Evolutionary conservation across 37 sponge, comb jelly and placozoan genomes (phyloP), one percentile per base, ranked within the genome.

Genomic region (Ephydatia muelleri): DNA sequence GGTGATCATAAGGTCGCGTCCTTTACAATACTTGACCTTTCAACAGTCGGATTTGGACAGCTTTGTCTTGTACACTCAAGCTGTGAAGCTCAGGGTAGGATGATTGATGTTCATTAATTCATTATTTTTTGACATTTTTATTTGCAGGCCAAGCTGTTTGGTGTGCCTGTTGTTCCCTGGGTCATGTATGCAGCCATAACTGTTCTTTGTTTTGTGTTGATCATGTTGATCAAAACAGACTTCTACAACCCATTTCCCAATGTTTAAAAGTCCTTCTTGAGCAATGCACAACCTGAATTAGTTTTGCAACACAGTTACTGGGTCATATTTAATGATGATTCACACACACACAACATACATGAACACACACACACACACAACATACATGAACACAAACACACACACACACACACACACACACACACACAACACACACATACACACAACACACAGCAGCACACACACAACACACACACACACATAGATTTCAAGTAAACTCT

Each of bases 161-260:
- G 93, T 73, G 67, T 92, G 31, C 93, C 93, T 27, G 73, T 92
- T 26, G 67, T 83, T 75, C 93, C 93, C 0, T 92, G 93, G 93
- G 19, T 85, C 70, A 67, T 82, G 40, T 92, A 87, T 70, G 47
- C 64, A 8, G 75, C 57, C 16, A 21, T 21, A 57, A 21, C 19
- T 11, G 9, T 57, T 14, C 12, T 57, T 57, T 57, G 19, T 13
- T 57, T 57, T 21, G 1, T 11, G 1, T 57, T 57, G 19, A 57
- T 57, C 16, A 21, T 57, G 19, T 19, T 57, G 57, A 57, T 57
- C 16, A 57, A 57, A 57, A 11, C 57, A 14, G 16, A 57, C 16
- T 1, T 57, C 57, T 57, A 57, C 57, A 57, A 57, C 57, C 57
- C 57, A 1, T 57, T 57, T 57, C 57, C 57, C 57, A 57, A 57